Base-by-base conservation (phyloP, 2,888 invertebrate species). In the Clistopyga incitator region DNA sequence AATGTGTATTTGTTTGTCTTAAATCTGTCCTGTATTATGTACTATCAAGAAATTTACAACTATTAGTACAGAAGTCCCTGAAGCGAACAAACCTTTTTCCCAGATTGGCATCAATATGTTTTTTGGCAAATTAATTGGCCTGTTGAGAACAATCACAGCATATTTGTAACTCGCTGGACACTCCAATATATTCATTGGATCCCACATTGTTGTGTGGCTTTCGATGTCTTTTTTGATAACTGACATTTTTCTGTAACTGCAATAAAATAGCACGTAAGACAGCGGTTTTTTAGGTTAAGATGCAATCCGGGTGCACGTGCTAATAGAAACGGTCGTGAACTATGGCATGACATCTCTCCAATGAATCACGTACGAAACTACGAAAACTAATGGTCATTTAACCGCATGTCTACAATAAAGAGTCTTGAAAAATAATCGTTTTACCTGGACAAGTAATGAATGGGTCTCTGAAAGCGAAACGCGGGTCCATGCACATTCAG, bases 81-180 rank as follows among this genome's bases (percentile, higher is more conserved):
- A 25, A 68, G 6, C 13, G 3, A 56, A 78, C 90, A 91, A 92
- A 97, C 97, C 96, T 93, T 95, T 95, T 88, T 95, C 95, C 97
- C 97, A 97, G 80, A 97, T 92, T 45, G 93, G 93, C 82, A 94
- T 91, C 0, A 96, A 90, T 87, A 95, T 94, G 56, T 93, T 91
- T 15, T 92, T 88, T 13, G 94, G 94, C 85, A 95, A 94, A 56
- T 91, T 88, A 34, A 97, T 94, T 54, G 95, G 95, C 34, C 95
- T 94, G 89, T 97, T 97, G 52, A 97, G 93, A 77, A 97, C 94
- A 34, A 97, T 81, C 67, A 97, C 93, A 4, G 95, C 96, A 93
- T 96, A 96, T 29, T 94, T 95, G 6, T 88, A 75, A 38, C 83
- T 72, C 8, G 23, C 4, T 3, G 86, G 64, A 45, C 71, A 76